A percentile compares a stretch with the other conserved stretches of the same genome.
phyloP scores from a whole-genome alignment of 2,888 invertebrate genomes.

The Phyllotreta cruciferae region DNA sequence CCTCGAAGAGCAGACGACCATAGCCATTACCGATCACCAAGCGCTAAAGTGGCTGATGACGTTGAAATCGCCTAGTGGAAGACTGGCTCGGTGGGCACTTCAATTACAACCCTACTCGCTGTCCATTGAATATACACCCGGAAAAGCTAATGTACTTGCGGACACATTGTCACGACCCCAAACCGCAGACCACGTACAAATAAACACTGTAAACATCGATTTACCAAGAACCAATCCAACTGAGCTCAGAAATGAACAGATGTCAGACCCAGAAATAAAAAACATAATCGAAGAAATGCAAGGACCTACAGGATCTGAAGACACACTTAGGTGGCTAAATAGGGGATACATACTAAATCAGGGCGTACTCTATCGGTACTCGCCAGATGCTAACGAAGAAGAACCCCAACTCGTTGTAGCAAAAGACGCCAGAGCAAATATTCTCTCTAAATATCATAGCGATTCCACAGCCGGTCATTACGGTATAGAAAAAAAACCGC shows the following conservation, averaged over 20 bases:
- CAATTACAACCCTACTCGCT: conserved; percentile 49
- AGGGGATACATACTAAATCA: conserved; percentile 37
- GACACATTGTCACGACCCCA: conserved; percentile 52
- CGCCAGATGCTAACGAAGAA: conserved; percentile 35
- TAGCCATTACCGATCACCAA: conserved; percentile 58
- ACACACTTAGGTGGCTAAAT: conserved; percentile 30
- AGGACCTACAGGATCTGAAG: conserved; percentile 16
- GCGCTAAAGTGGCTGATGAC: conserved; percentile 59
- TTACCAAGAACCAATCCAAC: not conserved
- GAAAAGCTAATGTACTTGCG: conserved; percentile 50
- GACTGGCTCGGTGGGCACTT: conserved; percentile 57
- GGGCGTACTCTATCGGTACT: conserved; percentile 40
- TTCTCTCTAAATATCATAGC: conserved; percentile 27
- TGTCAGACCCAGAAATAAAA: not conserved
- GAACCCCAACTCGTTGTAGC: conserved; percentile 44
- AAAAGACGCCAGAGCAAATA: not conserved
- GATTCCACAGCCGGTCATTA: conserved; percentile 25
- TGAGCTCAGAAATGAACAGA: not conserved
- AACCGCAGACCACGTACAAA: not conserved
- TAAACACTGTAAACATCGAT: not conserved
- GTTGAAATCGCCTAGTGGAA: conserved; percentile 49
- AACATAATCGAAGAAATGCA: conserved; percentile 30
- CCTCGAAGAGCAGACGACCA: conserved; percentile 52
- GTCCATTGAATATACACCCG: conserved; percentile 52
- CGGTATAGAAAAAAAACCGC: conserved; percentile 34